Evolutionary conservation across 2,797 vertebrate species (phyloP).

Genomic region (Anas bahamensis): DNA sequence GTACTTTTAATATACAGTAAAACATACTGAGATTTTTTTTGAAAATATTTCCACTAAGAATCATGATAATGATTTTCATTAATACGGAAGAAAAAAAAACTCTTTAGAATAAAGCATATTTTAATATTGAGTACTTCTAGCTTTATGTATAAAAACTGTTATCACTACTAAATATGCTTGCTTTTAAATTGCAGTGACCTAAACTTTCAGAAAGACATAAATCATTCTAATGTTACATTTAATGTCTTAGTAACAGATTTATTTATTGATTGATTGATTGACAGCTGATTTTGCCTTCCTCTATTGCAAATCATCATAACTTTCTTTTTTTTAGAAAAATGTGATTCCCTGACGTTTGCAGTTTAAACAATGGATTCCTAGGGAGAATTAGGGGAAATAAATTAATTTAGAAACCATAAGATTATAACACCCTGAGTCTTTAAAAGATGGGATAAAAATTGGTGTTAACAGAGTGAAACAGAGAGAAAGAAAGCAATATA

Average conservation of each 20-base stretch:
- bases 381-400: not conserved
- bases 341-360: not conserved
- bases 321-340: not conserved
- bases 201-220: not conserved
- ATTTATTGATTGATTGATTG: not conserved
- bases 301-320: not conserved
- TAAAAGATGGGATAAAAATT: not conserved
- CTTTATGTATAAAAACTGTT: not conserved
- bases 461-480: not conserved
- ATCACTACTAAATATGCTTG: not conserved
- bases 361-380: not conserved
- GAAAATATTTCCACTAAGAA: not conserved
- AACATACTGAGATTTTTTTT: not conserved
- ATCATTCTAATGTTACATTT: not conserved
- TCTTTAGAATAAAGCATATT: not conserved
- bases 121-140: not conserved
- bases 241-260: not conserved
- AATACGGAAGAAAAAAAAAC: not conserved
- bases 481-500: not conserved
- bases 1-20: not conserved
- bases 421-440: not conserved
- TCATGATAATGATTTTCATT: not conserved
- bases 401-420: not conserved
- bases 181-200: not conserved
- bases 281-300: not conserved